A percentile compares a stretch with the other conserved stretches of the same genome.
phyloP scores from a whole-genome alignment of 30 jellyfish, hydroid and myxozoan genomes.

The Hydractinia symbiolongicarpus region DNA sequence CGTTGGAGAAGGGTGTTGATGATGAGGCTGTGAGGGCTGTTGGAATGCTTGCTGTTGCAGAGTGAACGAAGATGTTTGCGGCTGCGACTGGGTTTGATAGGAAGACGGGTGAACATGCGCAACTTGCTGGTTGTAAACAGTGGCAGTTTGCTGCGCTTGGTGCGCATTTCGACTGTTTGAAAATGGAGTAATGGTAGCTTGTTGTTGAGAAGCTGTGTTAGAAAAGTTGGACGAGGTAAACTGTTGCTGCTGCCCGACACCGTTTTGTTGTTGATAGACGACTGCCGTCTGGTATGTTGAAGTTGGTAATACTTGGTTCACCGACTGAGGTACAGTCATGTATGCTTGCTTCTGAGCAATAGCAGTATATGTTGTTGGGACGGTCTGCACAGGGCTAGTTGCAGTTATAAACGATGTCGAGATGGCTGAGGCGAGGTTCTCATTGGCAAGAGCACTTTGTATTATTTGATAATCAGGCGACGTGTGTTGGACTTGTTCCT shows the following conservation, averaged over 20 bases:
- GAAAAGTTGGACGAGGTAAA: neutral
- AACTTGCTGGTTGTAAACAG: conserved; percentile 23
- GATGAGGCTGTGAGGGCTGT: conserved; percentile 6
- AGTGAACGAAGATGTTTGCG: neutral
- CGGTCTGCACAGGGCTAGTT: neutral
- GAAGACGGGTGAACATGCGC: conserved; percentile 5
- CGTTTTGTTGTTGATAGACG: too few species aligned
- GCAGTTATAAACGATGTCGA: neutral
- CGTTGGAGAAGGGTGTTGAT: neutral
- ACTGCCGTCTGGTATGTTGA: too few species aligned
- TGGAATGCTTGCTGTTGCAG: neutral
- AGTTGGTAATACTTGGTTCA: too few species aligned
- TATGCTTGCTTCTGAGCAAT: too few species aligned
- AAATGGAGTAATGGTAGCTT: conserved; percentile 1
- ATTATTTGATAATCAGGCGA: too few species aligned
- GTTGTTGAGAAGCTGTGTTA: neutral
- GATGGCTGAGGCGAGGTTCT: too few species aligned
- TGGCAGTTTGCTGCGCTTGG: neutral
- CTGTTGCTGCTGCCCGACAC: too few species aligned
- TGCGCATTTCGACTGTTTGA: conserved; percentile 8
- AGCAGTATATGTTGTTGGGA: too few species aligned
- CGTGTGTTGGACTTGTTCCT: too few species aligned
- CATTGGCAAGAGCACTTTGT: too few species aligned
- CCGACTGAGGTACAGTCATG: too few species aligned
- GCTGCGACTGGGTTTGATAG: conserved; percentile 23